Percentiles rank a stretch among this genome's conserved stretches.
Conservation (phyloP, 1,140 invertebrate genomes). For the Monomorium pharaonis region DNA sequence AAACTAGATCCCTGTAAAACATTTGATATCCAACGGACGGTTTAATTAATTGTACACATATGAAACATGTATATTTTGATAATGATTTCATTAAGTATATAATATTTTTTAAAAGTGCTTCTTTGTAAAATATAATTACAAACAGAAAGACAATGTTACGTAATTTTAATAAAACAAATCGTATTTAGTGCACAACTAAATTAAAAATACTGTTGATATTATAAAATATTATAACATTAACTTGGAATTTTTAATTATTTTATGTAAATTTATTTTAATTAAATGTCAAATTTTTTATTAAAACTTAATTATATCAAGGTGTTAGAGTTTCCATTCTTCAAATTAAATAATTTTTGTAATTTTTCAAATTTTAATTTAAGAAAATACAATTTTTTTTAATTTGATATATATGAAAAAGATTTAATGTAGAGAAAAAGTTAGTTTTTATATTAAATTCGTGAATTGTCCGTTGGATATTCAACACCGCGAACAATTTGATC, state of each 20-base stretch:
- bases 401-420: not conserved
- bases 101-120: not conserved
- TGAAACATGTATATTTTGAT: not conserved
- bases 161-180: not conserved
- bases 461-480: constrained; percentile 42
- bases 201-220: not conserved
- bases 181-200: not conserved
- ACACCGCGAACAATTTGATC: constrained; percentile 24
- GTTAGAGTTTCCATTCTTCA: not conserved
- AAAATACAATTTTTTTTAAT: not conserved
- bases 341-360: not conserved
- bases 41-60: not conserved
- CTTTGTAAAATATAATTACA: not conserved
- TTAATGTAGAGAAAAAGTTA: not conserved
- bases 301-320: too few relatives aligned
- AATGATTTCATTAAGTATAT: not conserved
- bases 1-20: constrained; percentile 19
- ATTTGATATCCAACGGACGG: constrained; percentile 34
- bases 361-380: not conserved
- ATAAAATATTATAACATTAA: not conserved
- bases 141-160: not conserved
- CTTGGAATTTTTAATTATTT: not conserved
- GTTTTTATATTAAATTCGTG: constrained; percentile 12
- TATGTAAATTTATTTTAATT: not conserved
- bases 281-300: not conserved